phyloP scores from a whole-genome alignment of 2,888 invertebrate species.

The Sinhomidia bicolor region DNA sequence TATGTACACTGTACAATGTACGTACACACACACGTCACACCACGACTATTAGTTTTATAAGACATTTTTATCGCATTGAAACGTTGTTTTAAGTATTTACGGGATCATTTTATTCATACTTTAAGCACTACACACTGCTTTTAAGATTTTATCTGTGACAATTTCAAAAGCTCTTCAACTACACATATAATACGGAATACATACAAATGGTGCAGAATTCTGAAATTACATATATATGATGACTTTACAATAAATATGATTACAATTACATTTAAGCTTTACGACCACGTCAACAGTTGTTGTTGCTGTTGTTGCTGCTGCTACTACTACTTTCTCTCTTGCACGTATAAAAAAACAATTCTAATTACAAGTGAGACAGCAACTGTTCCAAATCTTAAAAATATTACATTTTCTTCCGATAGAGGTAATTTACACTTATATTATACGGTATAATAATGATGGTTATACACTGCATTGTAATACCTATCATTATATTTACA shows the following conservation, averaged over 20 bases:
- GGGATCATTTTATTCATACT: constrained; percentile 20
- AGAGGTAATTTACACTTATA: not conserved
- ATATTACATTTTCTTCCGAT: not conserved
- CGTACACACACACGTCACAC: not conserved
- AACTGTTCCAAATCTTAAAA: not conserved
- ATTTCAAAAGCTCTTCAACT: not conserved
- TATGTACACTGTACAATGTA: no score
- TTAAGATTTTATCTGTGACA: not conserved
- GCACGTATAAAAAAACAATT: no score
- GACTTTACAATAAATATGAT: not conserved
- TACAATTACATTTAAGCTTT: not conserved
- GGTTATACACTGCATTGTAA: not conserved
- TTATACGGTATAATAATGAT: not conserved
- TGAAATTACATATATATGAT: not conserved
- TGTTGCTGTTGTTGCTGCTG: no score
- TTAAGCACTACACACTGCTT: constrained; percentile 7
- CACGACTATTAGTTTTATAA: not conserved
- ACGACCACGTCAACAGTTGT: no score
- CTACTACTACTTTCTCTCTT: no score
- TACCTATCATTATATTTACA: not conserved
- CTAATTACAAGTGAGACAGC: no score
- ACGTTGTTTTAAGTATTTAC: constrained; percentile 34
- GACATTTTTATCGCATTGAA: constrained; percentile 28
- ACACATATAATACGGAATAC: not conserved
- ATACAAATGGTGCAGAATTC: constrained; percentile 18